Base-by-base conservation (phyloP, 1,140 invertebrate genomes). In the Euglossa dilemma region DNA sequence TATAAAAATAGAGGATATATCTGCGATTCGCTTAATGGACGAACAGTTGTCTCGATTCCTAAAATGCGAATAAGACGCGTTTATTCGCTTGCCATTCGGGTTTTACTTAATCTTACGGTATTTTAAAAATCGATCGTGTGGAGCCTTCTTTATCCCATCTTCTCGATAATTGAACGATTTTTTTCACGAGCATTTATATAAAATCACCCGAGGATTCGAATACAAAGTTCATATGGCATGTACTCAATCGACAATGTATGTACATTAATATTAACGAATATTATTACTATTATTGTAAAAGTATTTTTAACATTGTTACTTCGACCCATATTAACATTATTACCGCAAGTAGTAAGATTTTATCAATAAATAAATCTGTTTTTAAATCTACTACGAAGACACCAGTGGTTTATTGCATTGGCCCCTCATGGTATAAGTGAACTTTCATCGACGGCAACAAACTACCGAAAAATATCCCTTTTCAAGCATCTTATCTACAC, bases 301-400 rank as follows among this genome's bases (percentile, higher is more conserved):
- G 25, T 80, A 87, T 80, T 87, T 87, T 87, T 86, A 87, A 80
- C 73, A 54, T 84, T 84, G 81, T 84, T 87, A 87, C 75, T 64
- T 80, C 74, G 70, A 84, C 20, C 50, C 66, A 71, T 77, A 69
- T 87, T 87, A 83, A 84, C 74, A 87, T 50, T 71, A 87, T 84
- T 77, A 80, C 25, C 73, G 71, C 50, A 77, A 84, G n/a, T 83
- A 88, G 78, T 28, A 64, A 89, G 67, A 86, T 86, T 74, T 36
- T 67, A 86, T 86, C 72, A 69, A 89, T 86, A 89, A 89, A 89
- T 84, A 89, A 89, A 86, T 84, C 57, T 84, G 84, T 89, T 88
- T 86, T 86, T 89, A 86, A 89, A 84, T 80, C 87, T 87, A 84
- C 25, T 18, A 52, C 70, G 86, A 71, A 86, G 74, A 87, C 47